A percentile compares a stretch with the other conserved stretches of the same genome.
phyloP scores from a whole-genome alignment of 2,113 vertebrate genomes.

The Varanus komodoensis region DNA sequence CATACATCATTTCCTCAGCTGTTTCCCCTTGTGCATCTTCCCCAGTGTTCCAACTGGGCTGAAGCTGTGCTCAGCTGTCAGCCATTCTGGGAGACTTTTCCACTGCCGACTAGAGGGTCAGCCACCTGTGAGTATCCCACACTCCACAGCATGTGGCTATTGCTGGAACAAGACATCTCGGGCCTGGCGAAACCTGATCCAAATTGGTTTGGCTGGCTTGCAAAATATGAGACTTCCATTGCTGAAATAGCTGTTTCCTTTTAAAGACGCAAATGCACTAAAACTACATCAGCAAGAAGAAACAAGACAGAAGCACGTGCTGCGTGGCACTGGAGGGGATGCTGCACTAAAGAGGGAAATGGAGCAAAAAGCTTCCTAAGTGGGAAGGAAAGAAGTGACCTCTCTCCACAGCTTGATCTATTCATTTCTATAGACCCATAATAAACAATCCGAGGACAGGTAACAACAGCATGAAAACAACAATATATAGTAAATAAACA shows the following conservation, averaged over 20 bases:
- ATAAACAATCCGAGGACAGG: too few relatives aligned
- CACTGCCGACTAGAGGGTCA: slow-evolving; percentile 49
- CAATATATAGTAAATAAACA: too few relatives aligned
- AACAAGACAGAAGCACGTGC: not conserved
- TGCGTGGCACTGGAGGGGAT: not conserved
- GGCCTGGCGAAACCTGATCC: slow-evolving; percentile 20
- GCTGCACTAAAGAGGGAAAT: fast-evolving
- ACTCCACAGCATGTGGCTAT: slow-evolving; percentile 67
- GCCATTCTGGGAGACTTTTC: slow-evolving; percentile 57
- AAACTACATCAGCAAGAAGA: not conserved
- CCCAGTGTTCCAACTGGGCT: slow-evolving; percentile 63
- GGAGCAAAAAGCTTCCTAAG: not conserved
- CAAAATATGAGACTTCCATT: fast-evolving
- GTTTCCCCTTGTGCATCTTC: slow-evolving; percentile 32
- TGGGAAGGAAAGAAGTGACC: not conserved
- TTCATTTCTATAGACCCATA: too few relatives aligned
- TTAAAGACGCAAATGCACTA: slow-evolving; percentile 7
- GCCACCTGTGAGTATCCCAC: slow-evolving; percentile 81
- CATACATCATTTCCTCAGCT: slow-evolving; percentile 44
- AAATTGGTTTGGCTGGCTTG: not conserved
- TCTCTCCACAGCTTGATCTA: too few relatives aligned
- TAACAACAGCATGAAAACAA: too few relatives aligned
- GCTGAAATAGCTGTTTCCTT: fast-evolving
- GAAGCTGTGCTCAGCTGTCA: slow-evolving; percentile 74
- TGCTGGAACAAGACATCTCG: slow-evolving; percentile 29